A percentile compares a stretch with the other conserved stretches of the same genome.
Evolutionary conservation across 2,888 invertebrate species (phyloP).

Genomic region (Iphiclides podalirius): DNA sequence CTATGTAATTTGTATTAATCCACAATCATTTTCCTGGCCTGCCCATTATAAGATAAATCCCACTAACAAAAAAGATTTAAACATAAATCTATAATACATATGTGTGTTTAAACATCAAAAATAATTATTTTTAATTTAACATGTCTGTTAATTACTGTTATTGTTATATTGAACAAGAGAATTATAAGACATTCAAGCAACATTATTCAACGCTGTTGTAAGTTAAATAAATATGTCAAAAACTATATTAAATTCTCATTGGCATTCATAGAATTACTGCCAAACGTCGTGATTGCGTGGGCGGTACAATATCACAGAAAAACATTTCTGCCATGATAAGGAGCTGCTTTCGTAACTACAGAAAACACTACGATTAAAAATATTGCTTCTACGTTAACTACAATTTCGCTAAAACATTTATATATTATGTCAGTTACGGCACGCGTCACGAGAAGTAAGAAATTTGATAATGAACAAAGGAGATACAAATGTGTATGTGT

Average conservation of each 20-base stretch:
- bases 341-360: conserved; percentile 15
- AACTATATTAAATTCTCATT: not conserved
- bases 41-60: no score
- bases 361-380: not conserved
- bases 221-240: not conserved
- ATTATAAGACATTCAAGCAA: no score
- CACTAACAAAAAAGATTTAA: no score
- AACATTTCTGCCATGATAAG: conserved; percentile 8
- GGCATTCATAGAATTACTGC: not conserved
- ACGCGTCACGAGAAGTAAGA: not conserved
- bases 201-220: conserved; percentile 21
- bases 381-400: not conserved
- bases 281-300: not conserved
- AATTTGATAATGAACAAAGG: no score
- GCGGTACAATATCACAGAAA: conserved; percentile 7
- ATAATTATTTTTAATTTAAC: no score
- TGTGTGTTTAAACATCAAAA: no score
- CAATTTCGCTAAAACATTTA: not conserved
- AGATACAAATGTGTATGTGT: no score
- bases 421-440: not conserved
- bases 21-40: no score
- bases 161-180: no score
- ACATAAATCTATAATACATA: no score
- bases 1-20: no score
- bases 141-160: no score